phyloP scores from a whole-genome alignment of 2,797 vertebrate species.

The Mormyrus hasselquistii region DNA sequence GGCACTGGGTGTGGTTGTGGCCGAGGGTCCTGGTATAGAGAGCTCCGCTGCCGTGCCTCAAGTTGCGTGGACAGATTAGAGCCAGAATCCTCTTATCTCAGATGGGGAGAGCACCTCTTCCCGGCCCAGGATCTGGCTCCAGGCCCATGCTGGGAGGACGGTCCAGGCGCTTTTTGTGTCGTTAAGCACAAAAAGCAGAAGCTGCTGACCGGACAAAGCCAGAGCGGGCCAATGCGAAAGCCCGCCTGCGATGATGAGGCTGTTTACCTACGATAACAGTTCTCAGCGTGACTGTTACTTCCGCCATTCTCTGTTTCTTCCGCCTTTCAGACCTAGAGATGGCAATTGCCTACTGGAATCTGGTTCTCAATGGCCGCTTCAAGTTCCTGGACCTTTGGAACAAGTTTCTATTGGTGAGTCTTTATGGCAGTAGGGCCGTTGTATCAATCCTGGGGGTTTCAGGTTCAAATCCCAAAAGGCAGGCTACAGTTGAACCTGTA shows the following conservation, averaged over 20 bases:
- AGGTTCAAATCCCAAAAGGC: neutral
- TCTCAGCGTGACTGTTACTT: neutral
- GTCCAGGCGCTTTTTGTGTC: neutral
- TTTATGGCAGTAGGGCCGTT: neutral
- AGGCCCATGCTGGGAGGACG: neutral
- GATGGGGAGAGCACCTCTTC: neutral
- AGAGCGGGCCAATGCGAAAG: neutral
- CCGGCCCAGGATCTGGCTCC: neutral
- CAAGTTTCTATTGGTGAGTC: slow-evolving; percentile 91
- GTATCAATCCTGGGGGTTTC: neutral
- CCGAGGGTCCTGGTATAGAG: neutral
- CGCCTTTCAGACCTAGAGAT: slow-evolving; percentile 84
- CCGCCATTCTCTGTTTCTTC: slow-evolving; percentile 31
- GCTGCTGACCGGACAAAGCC: neutral
- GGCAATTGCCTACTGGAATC: slow-evolving; percentile 97
- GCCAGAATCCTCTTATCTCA: slow-evolving; percentile 2
- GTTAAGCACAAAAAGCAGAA: neutral
- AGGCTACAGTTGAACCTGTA: neutral
- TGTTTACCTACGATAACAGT: neutral
- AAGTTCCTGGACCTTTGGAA: slow-evolving; percentile 99
- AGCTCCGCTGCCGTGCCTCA: neutral
- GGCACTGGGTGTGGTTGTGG: neutral
- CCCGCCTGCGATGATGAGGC: neutral
- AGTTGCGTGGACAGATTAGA: neutral
- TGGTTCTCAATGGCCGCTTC: slow-evolving; percentile 90